Evolutionary conservation across 2,797 vertebrate genomes (phyloP), one percentile per base, ranked within the genome.

Genomic region (Catharus ustulatus): DNA sequence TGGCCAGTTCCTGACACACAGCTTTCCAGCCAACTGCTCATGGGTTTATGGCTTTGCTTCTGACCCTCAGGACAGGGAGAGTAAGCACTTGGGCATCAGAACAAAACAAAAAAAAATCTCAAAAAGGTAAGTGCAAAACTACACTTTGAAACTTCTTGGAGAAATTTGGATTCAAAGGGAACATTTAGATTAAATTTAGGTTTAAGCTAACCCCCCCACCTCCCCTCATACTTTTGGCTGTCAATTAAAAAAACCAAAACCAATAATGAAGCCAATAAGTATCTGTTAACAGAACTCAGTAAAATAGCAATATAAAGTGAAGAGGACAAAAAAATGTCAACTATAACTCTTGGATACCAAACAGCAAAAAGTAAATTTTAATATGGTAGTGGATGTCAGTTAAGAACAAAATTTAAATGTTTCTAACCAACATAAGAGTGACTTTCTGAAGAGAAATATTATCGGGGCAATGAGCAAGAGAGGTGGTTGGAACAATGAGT

Each of bases 21-120:
- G 51, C 54, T 93, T 83, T 73, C 49, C 75, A 73, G 52, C 14
- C 86, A 79, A 27, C 48, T 74, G 64, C 23, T 76, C 40, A 13
- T n/a, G 75, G 23, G 16, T 91, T 86, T 71, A 64, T 48, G 57
- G 77, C 32, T 85, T 68, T 77, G 79, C 81, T 87, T 63, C 72
- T 71, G 18, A 84, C 63, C 49, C 49, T 68, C 46, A 8, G 38
- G 52, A 89, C 79, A 36, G 49, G 84, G 46, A 42, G 51, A 34
- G 27, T 2, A 36, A 84, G 48, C 6, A 45, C 68, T 88, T 64
- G 57, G 64, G 15, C 40, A 69, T 32, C 34, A 34, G 43, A 74
- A 85, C 9, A 68, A 58, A 59, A 30, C 3, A 7, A 54, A 43
- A 91, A 91, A 49, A 49, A 10, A 27, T 13, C 40, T 5, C 87